Evolutionary conservation across 1,140 invertebrate species (phyloP).

Genomic region (Brachionus plicatilis): DNA sequence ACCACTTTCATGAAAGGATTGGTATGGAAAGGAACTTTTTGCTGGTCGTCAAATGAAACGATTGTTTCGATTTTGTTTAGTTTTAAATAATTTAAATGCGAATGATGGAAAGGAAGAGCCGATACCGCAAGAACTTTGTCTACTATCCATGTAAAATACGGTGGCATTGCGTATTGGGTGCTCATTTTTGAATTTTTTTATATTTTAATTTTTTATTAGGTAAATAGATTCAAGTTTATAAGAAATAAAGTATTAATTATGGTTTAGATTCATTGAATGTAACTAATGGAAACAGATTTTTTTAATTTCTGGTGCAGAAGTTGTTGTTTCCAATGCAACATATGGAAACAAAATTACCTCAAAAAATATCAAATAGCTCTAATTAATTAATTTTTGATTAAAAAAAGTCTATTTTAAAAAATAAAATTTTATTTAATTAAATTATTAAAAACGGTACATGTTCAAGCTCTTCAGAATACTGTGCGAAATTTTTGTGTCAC

Average conservation of each 20-base stretch:
- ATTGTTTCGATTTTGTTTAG: conserved; percentile 29
- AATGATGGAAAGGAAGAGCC: conserved; percentile 15
- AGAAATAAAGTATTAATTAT: neutral
- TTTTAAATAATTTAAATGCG: conserved; percentile 27
- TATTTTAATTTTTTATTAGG: neutral
- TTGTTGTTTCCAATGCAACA: neutral
- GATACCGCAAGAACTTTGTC: conserved; percentile 25
- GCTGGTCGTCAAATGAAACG: conserved; percentile 4
- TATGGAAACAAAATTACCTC: neutral
- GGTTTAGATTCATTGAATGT: neutral
- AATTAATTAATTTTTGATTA: neutral
- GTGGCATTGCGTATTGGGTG: conserved; percentile 31
- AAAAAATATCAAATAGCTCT: neutral
- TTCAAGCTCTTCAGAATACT: neutral
- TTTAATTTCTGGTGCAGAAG: neutral
- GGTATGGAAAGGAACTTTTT: neutral
- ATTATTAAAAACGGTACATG: neutral
- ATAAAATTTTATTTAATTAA: neutral
- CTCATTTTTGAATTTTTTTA: neutral
- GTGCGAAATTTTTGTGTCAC: neutral
- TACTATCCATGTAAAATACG: conserved; percentile 34
- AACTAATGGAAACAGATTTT: neutral
- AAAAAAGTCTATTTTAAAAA: neutral
- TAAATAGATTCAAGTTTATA: neutral
- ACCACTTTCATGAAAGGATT: conserved; percentile 8